Evolutionary conservation across 2,113 vertebrate species (phyloP).

Genomic region (Bufo bufo): DNA sequence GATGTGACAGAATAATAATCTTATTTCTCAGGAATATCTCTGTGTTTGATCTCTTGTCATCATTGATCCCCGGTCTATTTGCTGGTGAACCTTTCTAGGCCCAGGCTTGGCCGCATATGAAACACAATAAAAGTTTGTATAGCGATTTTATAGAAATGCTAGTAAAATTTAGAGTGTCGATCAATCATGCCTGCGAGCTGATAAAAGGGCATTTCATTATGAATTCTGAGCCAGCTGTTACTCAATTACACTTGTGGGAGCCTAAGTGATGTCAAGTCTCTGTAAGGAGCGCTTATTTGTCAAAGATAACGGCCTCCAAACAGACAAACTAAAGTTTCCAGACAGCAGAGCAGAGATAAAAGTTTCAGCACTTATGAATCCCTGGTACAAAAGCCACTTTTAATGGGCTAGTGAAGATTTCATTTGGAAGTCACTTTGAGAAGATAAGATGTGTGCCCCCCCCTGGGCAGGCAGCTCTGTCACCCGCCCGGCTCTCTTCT

Average conservation of each 20-base stretch:
- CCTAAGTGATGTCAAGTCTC: slow-evolving; percentile 54
- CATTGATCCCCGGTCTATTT: neutral
- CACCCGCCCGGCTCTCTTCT: slow-evolving; percentile 33
- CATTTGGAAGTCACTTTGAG: slow-evolving; percentile 54
- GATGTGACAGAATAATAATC: too few species aligned
- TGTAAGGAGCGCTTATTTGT: slow-evolving; percentile 50
- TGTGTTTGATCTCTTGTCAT: neutral
- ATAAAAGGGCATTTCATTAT: slow-evolving; percentile 58
- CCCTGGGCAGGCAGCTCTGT: neutral
- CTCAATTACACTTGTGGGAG: slow-evolving; percentile 57
- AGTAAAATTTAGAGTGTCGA: slow-evolving; percentile 50
- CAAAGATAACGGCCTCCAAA: slow-evolving; percentile 51
- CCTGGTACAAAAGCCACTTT: slow-evolving; percentile 20
- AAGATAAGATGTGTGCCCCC: neutral
- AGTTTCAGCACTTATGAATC: slow-evolving; percentile 37
- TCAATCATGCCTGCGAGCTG: slow-evolving; percentile 51
- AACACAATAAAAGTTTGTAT: slow-evolving; percentile 38
- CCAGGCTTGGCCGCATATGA: neutral
- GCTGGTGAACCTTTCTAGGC: neutral
- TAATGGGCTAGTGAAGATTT: slow-evolving; percentile 37
- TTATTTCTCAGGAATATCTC: too few species aligned
- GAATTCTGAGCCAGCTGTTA: slow-evolving; percentile 57
- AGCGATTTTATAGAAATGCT: slow-evolving; percentile 51
- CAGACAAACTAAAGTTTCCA: slow-evolving; percentile 31
- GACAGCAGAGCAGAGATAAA: slow-evolving; percentile 50